Evolutionary conservation across 2,888 invertebrate genomes (phyloP).

Genomic region (Hedychridium roseum): DNA sequence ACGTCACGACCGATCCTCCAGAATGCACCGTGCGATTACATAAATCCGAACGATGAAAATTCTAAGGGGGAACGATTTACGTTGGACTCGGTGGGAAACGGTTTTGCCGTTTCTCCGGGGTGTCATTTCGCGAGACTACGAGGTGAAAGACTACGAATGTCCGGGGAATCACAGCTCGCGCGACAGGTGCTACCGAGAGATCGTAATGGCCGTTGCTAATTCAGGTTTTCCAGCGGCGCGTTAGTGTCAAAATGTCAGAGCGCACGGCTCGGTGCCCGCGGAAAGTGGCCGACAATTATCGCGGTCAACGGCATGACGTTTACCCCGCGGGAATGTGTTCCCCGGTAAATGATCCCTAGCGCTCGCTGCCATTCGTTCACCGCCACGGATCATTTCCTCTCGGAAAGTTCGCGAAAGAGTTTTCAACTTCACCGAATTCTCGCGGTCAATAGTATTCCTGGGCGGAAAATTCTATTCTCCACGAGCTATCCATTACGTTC

Average conservation of each 20-base stretch:
- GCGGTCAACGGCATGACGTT: conserved; percentile 12
- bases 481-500: conserved; percentile 17
- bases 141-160: too few relatives aligned
- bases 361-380: too few relatives aligned
- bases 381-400: conserved; percentile 39
- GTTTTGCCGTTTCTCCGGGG: too few relatives aligned
- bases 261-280: conserved; percentile 40
- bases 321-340: neutral
- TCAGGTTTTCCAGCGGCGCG: conserved; percentile 26
- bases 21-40: conserved; percentile 16
- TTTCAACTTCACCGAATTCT: too few relatives aligned
- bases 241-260: conserved; percentile 52
- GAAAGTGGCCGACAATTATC: conserved; percentile 45
- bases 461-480: conserved; percentile 20
- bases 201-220: conserved; percentile 17
- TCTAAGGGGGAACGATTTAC: too few relatives aligned
- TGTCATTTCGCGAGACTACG: too few relatives aligned
- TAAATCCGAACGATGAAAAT: neutral
- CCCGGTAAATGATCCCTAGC: conserved; percentile 35
- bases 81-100: too few relatives aligned
- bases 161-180: too few relatives aligned
- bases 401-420: too few relatives aligned
- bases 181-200: conserved; percentile 14
- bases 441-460: too few relatives aligned
- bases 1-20: conserved; percentile 4